Base-by-base conservation (phyloP, 2,888 invertebrate species). In the Mesorhabditis sp. region DNA sequence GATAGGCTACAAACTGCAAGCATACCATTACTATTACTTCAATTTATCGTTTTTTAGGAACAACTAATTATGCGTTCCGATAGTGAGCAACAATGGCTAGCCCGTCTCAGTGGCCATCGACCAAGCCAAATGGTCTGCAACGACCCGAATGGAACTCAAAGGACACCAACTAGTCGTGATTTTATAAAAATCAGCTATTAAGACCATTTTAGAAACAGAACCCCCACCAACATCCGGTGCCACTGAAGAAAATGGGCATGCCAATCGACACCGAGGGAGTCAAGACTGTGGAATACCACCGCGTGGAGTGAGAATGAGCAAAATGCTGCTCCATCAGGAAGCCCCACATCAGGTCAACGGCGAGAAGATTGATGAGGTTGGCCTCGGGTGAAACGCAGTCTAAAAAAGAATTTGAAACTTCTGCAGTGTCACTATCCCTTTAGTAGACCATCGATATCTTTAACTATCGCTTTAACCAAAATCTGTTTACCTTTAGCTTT, bases 31-130 rank as follows among this genome's bases (percentile, higher is more conserved):
- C 13, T 65, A 28, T 28, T 28, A 28, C 28, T 28, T 28, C 28
- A 28, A 28, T 28, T 28, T 28, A 28, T 28, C 28, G 28, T 28
- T 28, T 13, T 50, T 50, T 50, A 50, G 71, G 79, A 83, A 62
- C 65, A 74, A 43, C 74, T 83, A 78, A 70, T 82, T 69, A 74
- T 81, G 74, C 67, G 78, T 61, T 80, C 80, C 44, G 84, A 82
- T 62, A 82, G 80, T 43, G 84, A 85, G 67, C 84, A 84, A 67
- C 82, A 82, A 61, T 84, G 84, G 84, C 72, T 82, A 13, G 74
- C 80, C 3, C 66, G 78, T 43, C 41, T 78, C 10, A 69, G 72
- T 4, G 72, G 73, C 61, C 70, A 72, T 58, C 67, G 74, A 13
- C 70, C 62, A 6, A 67, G 69, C 28, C 66, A 7, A 67, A 71